Conservation (phyloP, 2,888 invertebrate genomes). For the Oscheius myriophilus region DNA sequence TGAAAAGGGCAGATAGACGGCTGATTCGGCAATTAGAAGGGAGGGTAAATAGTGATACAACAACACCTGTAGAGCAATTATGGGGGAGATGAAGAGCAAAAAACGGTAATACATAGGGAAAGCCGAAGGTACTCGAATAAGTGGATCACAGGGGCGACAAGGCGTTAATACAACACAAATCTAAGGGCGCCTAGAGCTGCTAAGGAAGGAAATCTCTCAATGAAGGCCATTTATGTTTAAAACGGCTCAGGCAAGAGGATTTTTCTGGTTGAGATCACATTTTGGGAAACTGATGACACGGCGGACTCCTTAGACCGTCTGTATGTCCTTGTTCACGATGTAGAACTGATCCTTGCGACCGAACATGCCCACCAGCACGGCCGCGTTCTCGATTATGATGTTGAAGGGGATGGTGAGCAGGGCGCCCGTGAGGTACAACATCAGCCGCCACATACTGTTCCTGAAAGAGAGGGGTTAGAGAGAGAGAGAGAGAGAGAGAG, state of each 20-base stretch:
- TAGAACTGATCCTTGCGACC: conserved; percentile 96
- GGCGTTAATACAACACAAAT: too few relatives aligned
- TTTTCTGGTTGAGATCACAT: too few relatives aligned
- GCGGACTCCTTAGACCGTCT: conserved; percentile 23
- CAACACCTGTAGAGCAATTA: neutral
- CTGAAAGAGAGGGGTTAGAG: conserved; percentile 47
- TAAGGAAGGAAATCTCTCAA: too few relatives aligned
- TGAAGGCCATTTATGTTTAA: too few relatives aligned
- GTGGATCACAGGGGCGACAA: neutral
- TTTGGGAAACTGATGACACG: too few relatives aligned
- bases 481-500: neutral
- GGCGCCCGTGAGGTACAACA: conserved; percentile 78
- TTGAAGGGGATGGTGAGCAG: conserved; percentile 91
- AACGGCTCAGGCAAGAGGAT: too few relatives aligned
- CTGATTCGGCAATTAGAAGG: too few relatives aligned
- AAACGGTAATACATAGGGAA: neutral
- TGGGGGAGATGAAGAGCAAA: too few relatives aligned
- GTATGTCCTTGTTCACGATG: conserved; percentile 83
- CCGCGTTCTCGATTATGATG: conserved; percentile 90
- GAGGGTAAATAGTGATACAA: too few relatives aligned
- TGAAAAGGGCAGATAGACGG: too few relatives aligned
- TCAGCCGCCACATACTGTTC: conserved; percentile 60
- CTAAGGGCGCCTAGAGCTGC: too few relatives aligned
- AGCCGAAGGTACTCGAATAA: conserved; percentile 7
- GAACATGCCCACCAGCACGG: conserved; percentile 92